Base-by-base conservation (phyloP, 2,888 invertebrate genomes). In the Crepidodera aurea region DNA sequence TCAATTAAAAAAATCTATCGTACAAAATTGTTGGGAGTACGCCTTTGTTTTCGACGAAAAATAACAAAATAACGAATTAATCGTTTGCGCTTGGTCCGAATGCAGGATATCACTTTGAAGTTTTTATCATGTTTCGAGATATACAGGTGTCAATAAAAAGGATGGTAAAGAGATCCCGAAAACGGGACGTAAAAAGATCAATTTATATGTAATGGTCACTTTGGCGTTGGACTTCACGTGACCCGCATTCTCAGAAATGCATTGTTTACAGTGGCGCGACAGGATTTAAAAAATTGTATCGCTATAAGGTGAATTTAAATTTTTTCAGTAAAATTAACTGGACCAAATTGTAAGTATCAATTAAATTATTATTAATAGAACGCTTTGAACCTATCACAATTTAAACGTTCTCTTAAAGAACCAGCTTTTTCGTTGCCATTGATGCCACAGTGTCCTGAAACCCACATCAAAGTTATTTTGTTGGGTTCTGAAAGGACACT, bases 141-240 rank as follows among this genome's bases (percentile, higher is more conserved):
- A 54, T 54, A 54, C 40, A 71, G 68, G 69, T 73, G 71, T 71
- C 69, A 69, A 71, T 70, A 70, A 69, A 69, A 69, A 70, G 32
- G 54, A 54, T 32, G 32, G 29, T 42, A 19, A 54, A 54, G 40
- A 54, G 54, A 44, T 54, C 44, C 19, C 29, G 29, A 8, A 13
- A 34, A 69, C 66, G 67, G 69, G 64, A 64, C 69, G 69, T 72
- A 73, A 77, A 75, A 73, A 74, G 74, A 75, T 76, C 76, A 75
- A 75, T 76, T 77, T 75, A 74, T 77, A 75, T 74, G 77, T 77
- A 77, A 78, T 77, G 78, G 77, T 78, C 77, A 78, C 77, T 77
- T 79, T 75, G 71, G 71, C 68, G 71, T 69, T 63, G 34, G 40
- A 40, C 40, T 40, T 73, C 61, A 71, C 77, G 77, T 77, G 78